These are phyloP conservation scores for Emydocephalus ijimae DNA, from an alignment of 2,113 vertebrate species.

Conservation along the genomic window DNA sequence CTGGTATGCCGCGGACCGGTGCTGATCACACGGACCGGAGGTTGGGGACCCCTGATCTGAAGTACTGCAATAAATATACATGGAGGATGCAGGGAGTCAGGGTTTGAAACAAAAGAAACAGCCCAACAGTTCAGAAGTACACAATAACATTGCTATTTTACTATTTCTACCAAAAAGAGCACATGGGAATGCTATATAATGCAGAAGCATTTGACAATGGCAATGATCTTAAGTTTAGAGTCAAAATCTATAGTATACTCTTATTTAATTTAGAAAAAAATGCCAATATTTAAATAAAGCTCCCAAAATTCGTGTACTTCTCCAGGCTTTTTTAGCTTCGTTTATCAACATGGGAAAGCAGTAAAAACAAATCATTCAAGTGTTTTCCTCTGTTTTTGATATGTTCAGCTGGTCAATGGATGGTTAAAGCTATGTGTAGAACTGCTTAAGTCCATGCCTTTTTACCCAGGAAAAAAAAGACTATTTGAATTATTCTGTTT, in stretches of 20 bases:
- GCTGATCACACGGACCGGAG: no score
- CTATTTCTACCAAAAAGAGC: conserved; percentile 40
- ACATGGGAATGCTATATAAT: conserved; percentile 49
- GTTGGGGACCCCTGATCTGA: background rate
- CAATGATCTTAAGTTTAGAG: conserved; percentile 22
- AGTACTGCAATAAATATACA: conserved; percentile 51
- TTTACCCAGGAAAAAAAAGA: background rate
- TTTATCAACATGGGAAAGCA: conserved; percentile 7
- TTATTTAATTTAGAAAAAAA: background rate
- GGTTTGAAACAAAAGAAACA: conserved; percentile 46
- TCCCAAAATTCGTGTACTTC: background rate
- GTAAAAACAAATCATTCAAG: background rate
- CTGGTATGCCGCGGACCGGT: no score
- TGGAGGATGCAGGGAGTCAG: conserved; percentile 41
- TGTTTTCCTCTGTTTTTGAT: conserved; percentile 24
- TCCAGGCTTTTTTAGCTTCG: conserved; percentile 7
- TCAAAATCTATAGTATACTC: background rate
- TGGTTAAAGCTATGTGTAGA: background rate
- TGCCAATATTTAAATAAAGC: background rate
- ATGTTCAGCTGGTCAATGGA: rapidly evolving
- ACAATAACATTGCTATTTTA: background rate
- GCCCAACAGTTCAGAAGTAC: background rate
- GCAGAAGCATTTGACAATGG: conserved; percentile 53
- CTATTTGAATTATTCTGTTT: background rate
- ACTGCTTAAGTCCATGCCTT: background rate